A percentile compares a stretch with the other conserved stretches of the same genome.
Conservation (phyloP, 2,113 vertebrate species). For the Pangasianodon gigas region DNA sequence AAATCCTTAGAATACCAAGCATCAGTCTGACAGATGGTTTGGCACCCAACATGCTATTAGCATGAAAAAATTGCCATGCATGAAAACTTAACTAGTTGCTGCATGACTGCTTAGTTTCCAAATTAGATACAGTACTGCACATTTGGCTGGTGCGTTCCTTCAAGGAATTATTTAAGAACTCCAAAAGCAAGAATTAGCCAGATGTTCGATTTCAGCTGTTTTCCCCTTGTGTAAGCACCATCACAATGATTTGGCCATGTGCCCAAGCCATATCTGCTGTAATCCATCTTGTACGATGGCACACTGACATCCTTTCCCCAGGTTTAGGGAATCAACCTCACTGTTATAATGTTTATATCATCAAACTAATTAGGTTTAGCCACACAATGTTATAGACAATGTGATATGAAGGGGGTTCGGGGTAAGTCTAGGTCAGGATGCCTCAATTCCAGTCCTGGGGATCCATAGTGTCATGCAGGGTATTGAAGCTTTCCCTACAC, state of each 20-base stretch:
- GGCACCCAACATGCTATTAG: background rate
- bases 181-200: background rate
- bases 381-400: background rate
- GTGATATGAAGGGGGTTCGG: background rate
- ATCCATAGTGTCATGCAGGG: background rate
- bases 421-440: background rate
- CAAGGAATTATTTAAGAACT: background rate
- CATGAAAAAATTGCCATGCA: background rate
- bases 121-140: background rate
- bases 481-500: background rate
- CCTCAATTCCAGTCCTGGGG: background rate
- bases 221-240: background rate
- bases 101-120: background rate
- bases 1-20: background rate
- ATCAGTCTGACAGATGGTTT: conserved; percentile 4
- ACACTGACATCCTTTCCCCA: background rate
- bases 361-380: background rate
- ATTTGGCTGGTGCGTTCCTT: background rate
- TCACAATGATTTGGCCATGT: background rate
- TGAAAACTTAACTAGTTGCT: background rate
- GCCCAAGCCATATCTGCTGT: background rate
- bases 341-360: background rate
- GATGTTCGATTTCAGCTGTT: background rate
- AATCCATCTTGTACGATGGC: conserved; percentile 18
- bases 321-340: background rate